phyloP scores from a whole-genome alignment of 1,140 invertebrate genomes.

The Aphaenogaster floridana region DNA sequence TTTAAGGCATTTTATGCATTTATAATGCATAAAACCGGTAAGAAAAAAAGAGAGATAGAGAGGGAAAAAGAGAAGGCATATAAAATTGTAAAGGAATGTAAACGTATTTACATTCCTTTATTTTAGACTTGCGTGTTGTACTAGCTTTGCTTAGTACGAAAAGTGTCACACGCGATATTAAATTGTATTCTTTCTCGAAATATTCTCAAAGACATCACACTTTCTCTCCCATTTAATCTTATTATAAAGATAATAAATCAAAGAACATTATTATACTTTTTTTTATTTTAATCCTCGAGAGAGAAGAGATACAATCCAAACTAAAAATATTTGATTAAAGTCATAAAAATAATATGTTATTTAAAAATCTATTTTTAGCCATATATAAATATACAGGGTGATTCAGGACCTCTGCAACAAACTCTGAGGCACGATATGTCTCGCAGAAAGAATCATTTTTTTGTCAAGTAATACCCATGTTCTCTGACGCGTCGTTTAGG shows the following conservation, averaged over 20 bases:
- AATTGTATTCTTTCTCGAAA: not conserved
- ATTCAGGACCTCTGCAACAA: too few species aligned
- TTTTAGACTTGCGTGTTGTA: not conserved
- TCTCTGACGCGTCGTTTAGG: too few species aligned
- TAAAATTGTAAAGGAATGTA: slow-evolving; percentile 15
- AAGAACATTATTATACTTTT: not conserved
- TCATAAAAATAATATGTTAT: not conserved
- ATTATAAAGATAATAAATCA: not conserved
- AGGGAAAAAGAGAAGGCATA: not conserved
- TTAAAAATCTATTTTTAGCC: not conserved
- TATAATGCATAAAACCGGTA: not conserved
- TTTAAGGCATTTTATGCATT: not conserved
- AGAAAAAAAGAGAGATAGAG: not conserved
- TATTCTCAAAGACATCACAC: not conserved
- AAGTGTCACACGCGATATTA: not conserved
- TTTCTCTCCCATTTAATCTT: not conserved
- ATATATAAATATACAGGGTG: not conserved
- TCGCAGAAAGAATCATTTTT: too few species aligned
- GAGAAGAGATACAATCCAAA: not conserved
- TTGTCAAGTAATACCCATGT: too few species aligned
- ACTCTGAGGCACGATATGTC: too few species aligned
- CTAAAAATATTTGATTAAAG: not conserved
- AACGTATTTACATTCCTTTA: not conserved
- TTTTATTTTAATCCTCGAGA: not conserved
- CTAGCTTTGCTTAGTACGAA: not conserved